These are phyloP conservation scores for Drosophila meridiana DNA, from an alignment of 2,888 invertebrate genomes.

Conservation along the genomic window DNA sequence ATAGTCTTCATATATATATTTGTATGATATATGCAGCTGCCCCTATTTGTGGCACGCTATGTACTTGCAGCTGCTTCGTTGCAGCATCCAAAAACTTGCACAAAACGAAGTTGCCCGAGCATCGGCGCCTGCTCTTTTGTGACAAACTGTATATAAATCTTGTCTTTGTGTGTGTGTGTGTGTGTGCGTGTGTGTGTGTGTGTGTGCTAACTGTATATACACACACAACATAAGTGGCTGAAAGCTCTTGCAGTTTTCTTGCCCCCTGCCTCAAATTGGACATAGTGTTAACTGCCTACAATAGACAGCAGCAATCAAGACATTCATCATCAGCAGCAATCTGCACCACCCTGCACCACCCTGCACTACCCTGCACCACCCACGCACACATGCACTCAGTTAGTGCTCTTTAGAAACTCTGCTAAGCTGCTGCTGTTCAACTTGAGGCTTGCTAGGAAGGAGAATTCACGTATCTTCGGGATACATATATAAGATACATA, in stretches of 20 bases:
- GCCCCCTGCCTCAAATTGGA: background rate
- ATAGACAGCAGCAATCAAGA: constrained; percentile 18
- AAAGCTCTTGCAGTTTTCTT: constrained; percentile 38
- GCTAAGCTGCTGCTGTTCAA: background rate
- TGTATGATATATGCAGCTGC: constrained; percentile 17
- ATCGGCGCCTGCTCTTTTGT: constrained; percentile 35
- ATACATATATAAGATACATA: background rate
- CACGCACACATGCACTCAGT: background rate
- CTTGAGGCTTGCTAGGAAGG: background rate
- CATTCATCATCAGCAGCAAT: constrained; percentile 2
- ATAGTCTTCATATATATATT: background rate
- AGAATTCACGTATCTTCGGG: background rate
- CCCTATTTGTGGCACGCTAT: constrained; percentile 23
- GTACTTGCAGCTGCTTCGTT: constrained; percentile 21
- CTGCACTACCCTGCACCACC: background rate
- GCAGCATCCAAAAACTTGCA: constrained; percentile 48
- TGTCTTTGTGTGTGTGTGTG: background rate
- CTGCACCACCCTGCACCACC: background rate
- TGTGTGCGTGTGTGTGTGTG: constrained; percentile 6
- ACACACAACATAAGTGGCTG: constrained; percentile 15
- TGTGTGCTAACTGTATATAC: constrained; percentile 14
- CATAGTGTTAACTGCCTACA: constrained; percentile 29
- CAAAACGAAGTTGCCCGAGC: constrained; percentile 6
- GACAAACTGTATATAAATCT: constrained; percentile 10
- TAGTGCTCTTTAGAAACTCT: background rate